Evolutionary conservation across 2,888 invertebrate genomes (phyloP).

Genomic region (Sinhomidia bicolor): DNA sequence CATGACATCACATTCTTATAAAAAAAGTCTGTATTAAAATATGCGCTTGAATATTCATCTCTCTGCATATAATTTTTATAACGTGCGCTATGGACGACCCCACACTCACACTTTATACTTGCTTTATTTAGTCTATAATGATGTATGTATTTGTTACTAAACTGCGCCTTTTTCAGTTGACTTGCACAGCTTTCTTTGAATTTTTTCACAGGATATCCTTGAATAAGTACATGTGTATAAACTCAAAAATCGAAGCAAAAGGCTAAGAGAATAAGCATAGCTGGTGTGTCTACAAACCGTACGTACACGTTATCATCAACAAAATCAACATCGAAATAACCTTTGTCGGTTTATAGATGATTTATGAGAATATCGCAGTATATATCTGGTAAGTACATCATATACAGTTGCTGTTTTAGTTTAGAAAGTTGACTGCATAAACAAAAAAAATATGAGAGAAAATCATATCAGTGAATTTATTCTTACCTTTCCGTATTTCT

Average conservation of each 20-base stretch:
- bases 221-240: background rate
- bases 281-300: no score
- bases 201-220: background rate
- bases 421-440: no score
- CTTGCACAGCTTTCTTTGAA: background rate
- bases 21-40: no score
- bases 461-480: no score
- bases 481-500: slow-evolving; percentile 82
- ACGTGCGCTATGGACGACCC: no score
- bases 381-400: no score
- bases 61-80: no score
- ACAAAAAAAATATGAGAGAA: background rate
- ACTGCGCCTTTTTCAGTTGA: slow-evolving; percentile 35
- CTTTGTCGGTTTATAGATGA: slow-evolving; percentile 37
- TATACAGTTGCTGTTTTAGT: no score
- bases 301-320: slow-evolving; percentile 1
- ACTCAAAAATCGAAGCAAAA: background rate
- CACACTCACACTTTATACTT: no score
- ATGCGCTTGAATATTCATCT: no score
- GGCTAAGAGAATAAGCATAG: background rate
- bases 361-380: slow-evolving; percentile 23
- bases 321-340: slow-evolving; percentile 34
- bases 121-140: no score
- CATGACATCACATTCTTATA: no score
- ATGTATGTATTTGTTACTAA: background rate